Evolutionary conservation across 1,140 invertebrate species (phyloP).

Genomic region (Adoxophyes honmai): DNA sequence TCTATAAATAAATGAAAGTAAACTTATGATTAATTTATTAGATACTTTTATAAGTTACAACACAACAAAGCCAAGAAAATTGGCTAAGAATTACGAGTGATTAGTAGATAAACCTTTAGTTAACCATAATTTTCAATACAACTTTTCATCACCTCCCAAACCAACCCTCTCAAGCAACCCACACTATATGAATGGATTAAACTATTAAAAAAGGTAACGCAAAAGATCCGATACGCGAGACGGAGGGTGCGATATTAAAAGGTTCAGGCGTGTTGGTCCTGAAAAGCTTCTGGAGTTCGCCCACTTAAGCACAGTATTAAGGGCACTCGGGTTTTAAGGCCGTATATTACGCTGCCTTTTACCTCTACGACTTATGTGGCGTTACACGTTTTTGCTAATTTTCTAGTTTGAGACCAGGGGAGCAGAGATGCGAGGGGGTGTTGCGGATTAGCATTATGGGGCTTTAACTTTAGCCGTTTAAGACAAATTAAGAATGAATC

Average conservation of each 20-base stretch:
- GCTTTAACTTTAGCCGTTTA: no score
- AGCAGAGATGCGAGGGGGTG: no score
- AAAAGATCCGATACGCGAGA: conserved; percentile 46
- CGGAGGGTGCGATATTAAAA: conserved; percentile 70
- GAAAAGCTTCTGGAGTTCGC: conserved; percentile 70
- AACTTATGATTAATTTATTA: no score
- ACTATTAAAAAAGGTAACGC: conserved; percentile 48
- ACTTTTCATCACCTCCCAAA: no score
- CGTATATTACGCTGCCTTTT: conserved; percentile 65
- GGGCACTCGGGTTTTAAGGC: conserved; percentile 65
- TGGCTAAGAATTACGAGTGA: no score
- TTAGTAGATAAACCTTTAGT: no score
- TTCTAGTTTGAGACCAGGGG: conserved; percentile 1
- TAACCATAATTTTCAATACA: no score
- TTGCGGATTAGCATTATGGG: no score
- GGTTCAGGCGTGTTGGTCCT: conserved; percentile 70
- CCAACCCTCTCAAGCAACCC: not conserved
- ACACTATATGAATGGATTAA: not conserved
- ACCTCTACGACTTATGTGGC: conserved; percentile 11
- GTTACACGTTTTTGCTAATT: conserved; percentile 11
- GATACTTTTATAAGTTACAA: no score
- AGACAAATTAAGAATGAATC: no score
- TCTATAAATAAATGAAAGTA: no score
- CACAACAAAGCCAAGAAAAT: no score
- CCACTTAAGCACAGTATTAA: conserved; percentile 74